Evolutionary conservation across 2,888 invertebrate species (phyloP).

Genomic region (Andrena marginata): DNA sequence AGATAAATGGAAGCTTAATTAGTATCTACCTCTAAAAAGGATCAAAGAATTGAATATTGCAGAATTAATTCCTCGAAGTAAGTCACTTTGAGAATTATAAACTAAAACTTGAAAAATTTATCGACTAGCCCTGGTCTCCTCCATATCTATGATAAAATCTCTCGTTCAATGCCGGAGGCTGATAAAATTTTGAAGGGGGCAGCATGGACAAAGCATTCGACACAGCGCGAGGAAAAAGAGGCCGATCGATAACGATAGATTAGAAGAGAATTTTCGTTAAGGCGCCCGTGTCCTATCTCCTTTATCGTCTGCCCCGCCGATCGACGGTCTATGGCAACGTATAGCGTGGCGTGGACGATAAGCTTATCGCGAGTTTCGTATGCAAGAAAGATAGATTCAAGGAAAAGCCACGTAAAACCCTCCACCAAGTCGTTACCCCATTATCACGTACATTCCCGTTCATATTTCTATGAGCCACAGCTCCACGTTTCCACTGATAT

Average conservation of each 20-base stretch:
- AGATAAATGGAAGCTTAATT: not conserved
- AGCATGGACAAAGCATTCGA: not conserved
- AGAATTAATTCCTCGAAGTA: not conserved
- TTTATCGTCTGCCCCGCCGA: slow-evolving; percentile 28
- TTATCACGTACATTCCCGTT: not conserved
- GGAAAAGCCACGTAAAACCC: not conserved
- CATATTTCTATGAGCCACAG: not conserved
- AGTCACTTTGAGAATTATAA: not conserved
- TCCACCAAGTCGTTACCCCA: not conserved
- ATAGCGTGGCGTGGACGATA: slow-evolving; percentile 33
- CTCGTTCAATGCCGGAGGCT: not conserved
- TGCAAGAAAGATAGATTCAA: not conserved
- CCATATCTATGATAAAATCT: not conserved
- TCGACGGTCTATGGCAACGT: slow-evolving; percentile 30
- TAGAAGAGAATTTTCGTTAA: slow-evolving; percentile 29
- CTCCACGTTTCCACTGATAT: not conserved
- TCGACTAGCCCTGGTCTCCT: too few species aligned
- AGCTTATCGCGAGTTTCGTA: slow-evolving; percentile 36
- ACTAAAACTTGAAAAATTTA: too few species aligned
- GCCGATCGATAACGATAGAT: slow-evolving; percentile 2
- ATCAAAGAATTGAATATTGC: not conserved
- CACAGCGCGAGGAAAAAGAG: not conserved
- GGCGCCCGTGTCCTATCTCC: slow-evolving; percentile 43
- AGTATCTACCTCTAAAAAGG: not conserved
- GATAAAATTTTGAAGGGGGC: not conserved